Base-by-base conservation (phyloP, 2,113 vertebrate species). In the Caranx melampygus region DNA sequence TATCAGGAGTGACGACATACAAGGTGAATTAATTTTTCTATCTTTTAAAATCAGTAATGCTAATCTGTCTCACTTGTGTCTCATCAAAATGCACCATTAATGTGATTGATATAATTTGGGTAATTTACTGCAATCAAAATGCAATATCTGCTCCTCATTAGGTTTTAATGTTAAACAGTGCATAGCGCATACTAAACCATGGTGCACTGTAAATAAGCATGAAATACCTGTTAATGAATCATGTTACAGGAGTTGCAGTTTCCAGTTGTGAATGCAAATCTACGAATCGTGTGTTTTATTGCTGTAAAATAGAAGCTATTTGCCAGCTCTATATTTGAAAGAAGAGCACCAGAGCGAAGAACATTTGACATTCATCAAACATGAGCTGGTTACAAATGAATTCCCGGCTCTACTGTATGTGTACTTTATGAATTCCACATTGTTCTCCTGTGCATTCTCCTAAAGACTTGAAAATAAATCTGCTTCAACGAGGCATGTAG, bases 341-440 rank as follows among this genome's bases (percentile, higher is more conserved):
- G 15, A 14, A 26, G 47, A 63, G 26, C 37, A 69, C 45, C 9
- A 7, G 58, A 57, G 18, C 3, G 0, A 60, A 12, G 62, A 66
- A n/a, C 55, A 44, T 61, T 81, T 74, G 59, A 78, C 69, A 65
- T 82, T 75, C n/a, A 82, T 83, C 75, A 82, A 83, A 76, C 72
- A 75, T 54, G 26, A 84, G 21, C 31, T 83, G 51, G 57, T 78
- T 68, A 6, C 78, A 49, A 64, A 77, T 16, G 1, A 75, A 72
- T 72, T 65, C 75, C n/a, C 34, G 3, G 18, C 52, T 61, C 26
- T 40, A 5, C 57, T 60, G 12, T 35, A 37, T 58, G 60, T 34
- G 13, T 63, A 16, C 45, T 67, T 68, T 72, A 5, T 72, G 55
- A 81, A 71, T 73, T 70, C 34, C 40, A 69, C n/a, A 33, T 67